Evolutionary conservation across 1,140 invertebrate species (phyloP), one percentile per base, ranked within the genome.

Genomic region (Drosophila truncata): DNA sequence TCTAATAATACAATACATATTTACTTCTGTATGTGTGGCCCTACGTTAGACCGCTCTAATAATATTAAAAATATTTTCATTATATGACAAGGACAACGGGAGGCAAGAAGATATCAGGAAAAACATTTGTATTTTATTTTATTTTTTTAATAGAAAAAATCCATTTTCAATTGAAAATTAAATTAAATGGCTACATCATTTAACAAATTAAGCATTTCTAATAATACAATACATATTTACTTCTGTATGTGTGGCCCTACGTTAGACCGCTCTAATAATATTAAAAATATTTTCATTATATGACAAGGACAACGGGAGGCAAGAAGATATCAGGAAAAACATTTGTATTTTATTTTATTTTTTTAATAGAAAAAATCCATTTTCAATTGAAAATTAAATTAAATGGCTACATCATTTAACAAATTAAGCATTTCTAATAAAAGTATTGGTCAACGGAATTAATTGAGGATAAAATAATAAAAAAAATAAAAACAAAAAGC

Each of bases 61-160:
- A 87, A 77, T 87, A 82, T 87, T 83, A 83, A 66, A 87, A 83
- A 87, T 88, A 88, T 87, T 87, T 87, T 64, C 65, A 65, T 80
- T 73, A 87, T 71, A 88, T 73, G 49, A 41, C 59, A 58, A 72
- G 65, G 35, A 44, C 44, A 72, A 63, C 39, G 47, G n/a, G 16
- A 29, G 2, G 16, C 39, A 50, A 14, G 16, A 49, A n/a, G 2
- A 27, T 27, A 49, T 29, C 2, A 31, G 18, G 47, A n/a, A 29
- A 16, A n/a, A 6, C 25, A 18, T 27, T n/a, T 41, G 8, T n/a
- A 39, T 39, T 39, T 9, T 16, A 16, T 14, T 39, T 16, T 4
- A n/a, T 3, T 39, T 39, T n/a, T 8, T 8, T 9, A 9, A 39
- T 9, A 39, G 7, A 39, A n/a, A n/a, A n/a, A n/a, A n/a, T n/a